These are phyloP conservation scores for Zaprionus taronus DNA, from an alignment of 1,140 invertebrate genomes.

Conservation along the genomic window DNA sequence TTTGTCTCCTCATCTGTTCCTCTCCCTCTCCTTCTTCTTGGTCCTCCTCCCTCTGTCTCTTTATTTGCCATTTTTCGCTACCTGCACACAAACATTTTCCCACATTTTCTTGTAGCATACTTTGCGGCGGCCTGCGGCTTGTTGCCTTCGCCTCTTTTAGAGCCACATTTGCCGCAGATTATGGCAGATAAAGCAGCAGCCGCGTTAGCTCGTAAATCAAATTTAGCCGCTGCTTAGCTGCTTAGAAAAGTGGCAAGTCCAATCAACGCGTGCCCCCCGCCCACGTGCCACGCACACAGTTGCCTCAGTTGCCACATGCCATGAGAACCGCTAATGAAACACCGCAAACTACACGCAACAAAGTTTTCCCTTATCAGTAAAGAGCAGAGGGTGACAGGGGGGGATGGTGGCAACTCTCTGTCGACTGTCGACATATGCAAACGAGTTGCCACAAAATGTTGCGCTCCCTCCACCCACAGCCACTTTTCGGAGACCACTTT, in stretches of 20 bases:
- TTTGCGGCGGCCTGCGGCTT: conserved; percentile 60
- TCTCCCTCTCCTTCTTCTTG: neutral
- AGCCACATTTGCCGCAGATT: conserved; percentile 41
- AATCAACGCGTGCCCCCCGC: conserved; percentile 23
- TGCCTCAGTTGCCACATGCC: conserved; percentile 16
- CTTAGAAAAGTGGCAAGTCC: conserved; percentile 19
- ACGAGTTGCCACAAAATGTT: conserved; percentile 18
- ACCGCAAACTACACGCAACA: conserved; percentile 47
- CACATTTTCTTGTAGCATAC: conserved; percentile 66
- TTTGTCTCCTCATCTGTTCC: conserved; percentile 27
- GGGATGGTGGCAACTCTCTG: neutral
- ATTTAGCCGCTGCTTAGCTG: conserved; percentile 40
- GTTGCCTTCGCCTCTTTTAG: conserved; percentile 14
- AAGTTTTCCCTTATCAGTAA: conserved; percentile 46
- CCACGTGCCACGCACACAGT: conserved; percentile 8
- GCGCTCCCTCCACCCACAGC: neutral
- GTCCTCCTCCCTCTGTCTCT: neutral
- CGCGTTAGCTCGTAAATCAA: conserved; percentile 49
- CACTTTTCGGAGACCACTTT: conserved; percentile 29
- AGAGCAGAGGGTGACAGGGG: neutral
- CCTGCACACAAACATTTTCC: conserved; percentile 22
- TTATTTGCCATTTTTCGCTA: conserved; percentile 12
- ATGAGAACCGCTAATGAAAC: conserved; percentile 73
- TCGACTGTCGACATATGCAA: conserved; percentile 39
- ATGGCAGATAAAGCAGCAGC: conserved; percentile 28